Percentiles rank a stretch among this genome's conserved stretches.
Evolutionary conservation across 64 coral and sea anemone genomes (phyloP).

Genomic region (Exaiptasia diaphana): DNA sequence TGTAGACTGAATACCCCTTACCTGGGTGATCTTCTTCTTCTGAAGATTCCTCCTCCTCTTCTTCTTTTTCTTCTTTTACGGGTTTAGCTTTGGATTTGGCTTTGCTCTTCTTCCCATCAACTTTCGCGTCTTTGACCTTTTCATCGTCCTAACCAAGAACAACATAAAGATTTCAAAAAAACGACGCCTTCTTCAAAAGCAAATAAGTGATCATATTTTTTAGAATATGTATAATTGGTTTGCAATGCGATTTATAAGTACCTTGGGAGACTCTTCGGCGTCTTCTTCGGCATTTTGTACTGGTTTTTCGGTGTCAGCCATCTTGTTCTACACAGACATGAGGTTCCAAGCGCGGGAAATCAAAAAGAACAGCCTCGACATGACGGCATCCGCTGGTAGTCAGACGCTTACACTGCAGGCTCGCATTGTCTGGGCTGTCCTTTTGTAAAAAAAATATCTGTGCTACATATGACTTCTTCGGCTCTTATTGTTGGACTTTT

Average conservation of each 20-base stretch:
- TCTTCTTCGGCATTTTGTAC: conserved; percentile 8
- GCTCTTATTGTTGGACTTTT: too few species aligned
- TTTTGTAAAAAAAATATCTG: too few species aligned
- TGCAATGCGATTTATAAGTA: background rate
- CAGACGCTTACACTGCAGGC: too few species aligned
- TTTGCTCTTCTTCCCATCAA: background rate
- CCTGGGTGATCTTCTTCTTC: conserved; percentile 60
- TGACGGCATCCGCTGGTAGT: background rate
- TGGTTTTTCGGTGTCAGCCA: conserved; percentile 12
- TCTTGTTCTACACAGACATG: conserved; percentile 24
- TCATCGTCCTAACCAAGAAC: conserved; percentile 24
- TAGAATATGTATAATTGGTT: background rate
- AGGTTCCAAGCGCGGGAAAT: conserved; percentile 14
- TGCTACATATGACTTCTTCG: too few species aligned
- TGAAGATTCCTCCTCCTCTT: conserved; percentile 57
- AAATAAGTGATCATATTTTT: too few species aligned
- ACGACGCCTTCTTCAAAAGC: background rate
- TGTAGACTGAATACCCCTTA: too few species aligned
- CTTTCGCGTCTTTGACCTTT: conserved; percentile 29
- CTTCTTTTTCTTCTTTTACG: conserved; percentile 26
- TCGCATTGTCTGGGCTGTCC: too few species aligned
- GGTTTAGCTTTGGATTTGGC: conserved; percentile 7
- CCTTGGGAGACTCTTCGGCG: conserved; percentile 6
- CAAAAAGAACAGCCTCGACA: background rate
- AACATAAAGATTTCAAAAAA: conserved; percentile 2